These are phyloP conservation scores for Hypotaenidia okinawae DNA, from an alignment of 2,797 vertebrate genomes.

Conservation along the genomic window DNA sequence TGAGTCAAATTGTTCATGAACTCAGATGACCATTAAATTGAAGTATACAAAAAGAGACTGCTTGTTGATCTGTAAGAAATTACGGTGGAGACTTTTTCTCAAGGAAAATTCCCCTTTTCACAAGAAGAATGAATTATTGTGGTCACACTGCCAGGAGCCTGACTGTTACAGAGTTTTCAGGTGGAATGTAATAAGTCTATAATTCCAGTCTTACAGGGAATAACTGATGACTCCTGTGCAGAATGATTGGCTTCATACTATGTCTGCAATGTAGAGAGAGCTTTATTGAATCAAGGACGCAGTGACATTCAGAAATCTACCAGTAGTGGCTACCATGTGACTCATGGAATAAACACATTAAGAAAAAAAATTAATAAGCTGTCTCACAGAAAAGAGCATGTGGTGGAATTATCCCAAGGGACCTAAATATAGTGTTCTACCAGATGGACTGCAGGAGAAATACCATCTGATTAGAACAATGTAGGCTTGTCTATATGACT, in stretches of 20 bases:
- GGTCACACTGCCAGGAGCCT: neutral
- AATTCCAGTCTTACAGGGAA: neutral
- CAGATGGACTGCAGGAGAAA: constrained; percentile 34
- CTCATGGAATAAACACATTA: neutral
- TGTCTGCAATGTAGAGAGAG: neutral
- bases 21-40: neutral
- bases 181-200: neutral
- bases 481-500: neutral
- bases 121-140: neutral
- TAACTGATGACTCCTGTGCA: neutral
- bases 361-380: constrained; percentile 25
- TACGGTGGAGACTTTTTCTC: neutral
- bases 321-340: neutral
- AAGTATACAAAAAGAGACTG: neutral
- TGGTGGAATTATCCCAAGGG: constrained; percentile 18
- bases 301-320: neutral
- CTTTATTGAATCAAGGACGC: neutral
- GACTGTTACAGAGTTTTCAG: neutral
- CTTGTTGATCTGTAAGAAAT: neutral
- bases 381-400: neutral
- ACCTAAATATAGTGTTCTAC: constrained; percentile 13
- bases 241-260: neutral
- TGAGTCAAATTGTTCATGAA: neutral
- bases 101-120: neutral
- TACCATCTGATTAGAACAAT: constrained; percentile 25